phyloP scores from a whole-genome alignment of 2,113 vertebrate genomes.

The Leptosomus discolor region DNA sequence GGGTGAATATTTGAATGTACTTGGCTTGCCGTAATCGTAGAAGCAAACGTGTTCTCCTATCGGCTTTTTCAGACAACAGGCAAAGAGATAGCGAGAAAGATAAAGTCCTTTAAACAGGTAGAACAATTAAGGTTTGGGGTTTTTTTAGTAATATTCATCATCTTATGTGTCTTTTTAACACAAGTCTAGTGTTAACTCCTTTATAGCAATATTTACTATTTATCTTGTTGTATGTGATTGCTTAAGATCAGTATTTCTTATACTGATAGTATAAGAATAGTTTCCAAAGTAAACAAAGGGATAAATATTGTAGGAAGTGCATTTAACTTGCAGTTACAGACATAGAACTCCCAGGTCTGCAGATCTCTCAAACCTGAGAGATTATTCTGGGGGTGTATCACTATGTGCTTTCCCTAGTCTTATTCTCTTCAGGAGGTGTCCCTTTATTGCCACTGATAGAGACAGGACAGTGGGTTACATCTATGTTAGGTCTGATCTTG shows the following conservation, averaged over 20 bases:
- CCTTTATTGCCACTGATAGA: background rate
- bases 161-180: background rate
- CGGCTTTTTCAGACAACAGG: background rate
- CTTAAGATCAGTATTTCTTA: background rate
- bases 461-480: background rate
- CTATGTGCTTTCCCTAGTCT: background rate
- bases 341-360: background rate
- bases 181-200: background rate
- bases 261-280: background rate
- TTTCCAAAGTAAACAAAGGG: background rate
- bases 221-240: background rate
- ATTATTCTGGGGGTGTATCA: background rate
- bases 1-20: background rate
- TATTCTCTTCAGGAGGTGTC: background rate
- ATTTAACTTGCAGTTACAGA: background rate
- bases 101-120: background rate
- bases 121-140: background rate
- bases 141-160: background rate
- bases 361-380: background rate
- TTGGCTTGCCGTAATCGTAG: background rate
- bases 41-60: background rate
- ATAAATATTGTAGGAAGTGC: background rate
- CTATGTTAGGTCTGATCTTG: background rate
- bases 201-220: background rate
- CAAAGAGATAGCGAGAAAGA: background rate